Evolutionary conservation across 2,797 vertebrate species (phyloP).

Genomic region (Lacerta bilineata): DNA sequence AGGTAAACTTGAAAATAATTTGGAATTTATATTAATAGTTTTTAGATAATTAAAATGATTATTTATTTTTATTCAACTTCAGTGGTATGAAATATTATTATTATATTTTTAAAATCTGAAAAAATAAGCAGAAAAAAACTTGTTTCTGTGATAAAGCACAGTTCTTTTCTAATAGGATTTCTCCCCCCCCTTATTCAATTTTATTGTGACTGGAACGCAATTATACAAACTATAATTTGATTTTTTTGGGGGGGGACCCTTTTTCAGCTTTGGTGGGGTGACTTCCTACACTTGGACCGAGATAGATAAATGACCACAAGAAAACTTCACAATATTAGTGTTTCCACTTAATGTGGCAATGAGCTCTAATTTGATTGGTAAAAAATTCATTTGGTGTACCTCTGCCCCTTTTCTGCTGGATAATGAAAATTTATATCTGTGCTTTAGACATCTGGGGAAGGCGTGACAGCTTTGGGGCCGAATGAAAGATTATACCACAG

Average conservation of each 20-base stretch:
- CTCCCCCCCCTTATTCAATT: constrained; percentile 79
- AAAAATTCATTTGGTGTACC: constrained; percentile 89
- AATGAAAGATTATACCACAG: constrained; percentile 89
- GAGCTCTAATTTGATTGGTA: constrained; percentile 88
- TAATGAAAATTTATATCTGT: constrained; percentile 91
- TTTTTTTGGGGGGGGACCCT: constrained; percentile 73
- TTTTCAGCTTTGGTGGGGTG: constrained; percentile 77
- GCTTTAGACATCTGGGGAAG: constrained; percentile 87
- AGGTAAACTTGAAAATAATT: background rate
- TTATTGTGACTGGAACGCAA: constrained; percentile 77
- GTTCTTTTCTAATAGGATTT: constrained; percentile 78
- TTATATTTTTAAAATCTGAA: constrained; percentile 67
- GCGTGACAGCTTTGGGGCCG: constrained; percentile 88
- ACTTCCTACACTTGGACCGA: constrained; percentile 68
- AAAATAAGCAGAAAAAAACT: constrained; percentile 39
- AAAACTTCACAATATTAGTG: constrained; percentile 89
- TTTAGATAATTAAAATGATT: background rate
- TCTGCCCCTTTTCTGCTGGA: constrained; percentile 87
- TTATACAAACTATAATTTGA: constrained; percentile 83
- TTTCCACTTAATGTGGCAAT: constrained; percentile 86
- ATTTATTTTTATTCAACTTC: background rate
- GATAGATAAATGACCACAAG: constrained; percentile 86
- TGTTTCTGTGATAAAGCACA: constrained; percentile 70
- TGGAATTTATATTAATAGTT: background rate
- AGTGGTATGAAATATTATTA: constrained; percentile 39